Evolutionary conservation across 2,797 vertebrate species (phyloP).

Genomic region (Malurus leucopterus): DNA sequence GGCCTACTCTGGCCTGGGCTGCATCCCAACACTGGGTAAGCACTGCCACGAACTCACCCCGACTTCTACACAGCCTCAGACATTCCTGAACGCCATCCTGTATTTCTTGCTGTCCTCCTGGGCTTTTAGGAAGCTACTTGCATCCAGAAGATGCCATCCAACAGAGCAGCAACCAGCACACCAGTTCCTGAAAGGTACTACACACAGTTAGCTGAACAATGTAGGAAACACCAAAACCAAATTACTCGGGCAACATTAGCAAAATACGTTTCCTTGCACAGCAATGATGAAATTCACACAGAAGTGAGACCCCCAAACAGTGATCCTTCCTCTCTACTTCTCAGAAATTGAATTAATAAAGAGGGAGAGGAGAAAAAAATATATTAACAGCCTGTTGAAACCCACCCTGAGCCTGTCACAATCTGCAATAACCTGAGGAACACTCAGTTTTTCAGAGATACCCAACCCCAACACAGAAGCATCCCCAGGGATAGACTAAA

Average conservation of each 20-base stretch:
- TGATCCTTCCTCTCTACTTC: neutral
- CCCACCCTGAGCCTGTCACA: neutral
- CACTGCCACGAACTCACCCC: neutral
- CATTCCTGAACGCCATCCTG: neutral
- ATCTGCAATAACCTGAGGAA: neutral
- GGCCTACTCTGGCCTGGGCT: neutral
- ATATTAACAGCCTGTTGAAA: neutral
- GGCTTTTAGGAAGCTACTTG: neutral
- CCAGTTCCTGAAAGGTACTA: neutral
- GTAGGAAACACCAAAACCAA: neutral
- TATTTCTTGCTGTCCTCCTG: neutral
- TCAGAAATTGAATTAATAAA: neutral
- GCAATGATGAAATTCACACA: neutral
- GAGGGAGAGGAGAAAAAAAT: neutral
- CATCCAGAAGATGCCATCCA: neutral
- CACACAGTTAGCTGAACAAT: neutral
- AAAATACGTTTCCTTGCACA: neutral
- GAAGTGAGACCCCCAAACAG: neutral
- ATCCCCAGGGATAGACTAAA: neutral
- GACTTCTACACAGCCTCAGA: neutral
- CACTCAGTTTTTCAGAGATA: neutral
- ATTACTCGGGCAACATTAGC: neutral
- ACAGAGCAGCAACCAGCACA: neutral
- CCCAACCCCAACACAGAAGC: neutral
- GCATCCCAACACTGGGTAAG: fast-evolving